Evolutionary conservation across 2,113 vertebrate species (phyloP), one percentile per base, ranked within the genome.

Genomic region (Enhydra lutris): DNA sequence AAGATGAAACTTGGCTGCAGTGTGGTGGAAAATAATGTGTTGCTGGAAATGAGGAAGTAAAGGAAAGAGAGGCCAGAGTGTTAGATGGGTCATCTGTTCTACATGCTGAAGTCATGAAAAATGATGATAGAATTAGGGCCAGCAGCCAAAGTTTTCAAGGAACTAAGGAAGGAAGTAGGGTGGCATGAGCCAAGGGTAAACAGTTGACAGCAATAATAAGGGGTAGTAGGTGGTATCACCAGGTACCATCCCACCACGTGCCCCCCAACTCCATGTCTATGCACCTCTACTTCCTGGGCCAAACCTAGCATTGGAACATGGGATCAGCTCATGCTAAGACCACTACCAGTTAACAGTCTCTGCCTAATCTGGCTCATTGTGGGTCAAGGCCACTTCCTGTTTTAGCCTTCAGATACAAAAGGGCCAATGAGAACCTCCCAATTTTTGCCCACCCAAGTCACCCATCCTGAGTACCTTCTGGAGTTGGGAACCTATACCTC

Each of bases 1-100:
- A 47, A 96, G 81, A 73, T 52, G 61, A 93, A 97, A 97, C 42
- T 92, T 97, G 87, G 83, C 86, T 79, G 5, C 26, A 45, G 1
- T 63, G 39, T n/a, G 4, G 18, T 85, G 29, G 73, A 89, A 95
- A 88, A 95, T n/a, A 79, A 67, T 65, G 67, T 73, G 67, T 34
- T 73, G n/a, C 29, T 91, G 63, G 95, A 95, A 67, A 63, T 74
- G 21, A 95, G 39, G 45, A 92, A 89, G 55, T 31, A 59, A 50
- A 47, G 34, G 59, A 92, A 87, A 39, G 69, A 96, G 78, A 79
- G n/a, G 24, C 42, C n/a, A 85, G 74, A n/a, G 79, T 89, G 61
- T 89, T 78, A 67, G 73, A 34, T 52, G 26, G 50, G 67, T 85
- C 85, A 79, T 90, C 89, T 93, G 63, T 29, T 93, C 34, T 24